Base-by-base conservation (phyloP, 2,888 invertebrate genomes). In the Amitus sp. region DNA sequence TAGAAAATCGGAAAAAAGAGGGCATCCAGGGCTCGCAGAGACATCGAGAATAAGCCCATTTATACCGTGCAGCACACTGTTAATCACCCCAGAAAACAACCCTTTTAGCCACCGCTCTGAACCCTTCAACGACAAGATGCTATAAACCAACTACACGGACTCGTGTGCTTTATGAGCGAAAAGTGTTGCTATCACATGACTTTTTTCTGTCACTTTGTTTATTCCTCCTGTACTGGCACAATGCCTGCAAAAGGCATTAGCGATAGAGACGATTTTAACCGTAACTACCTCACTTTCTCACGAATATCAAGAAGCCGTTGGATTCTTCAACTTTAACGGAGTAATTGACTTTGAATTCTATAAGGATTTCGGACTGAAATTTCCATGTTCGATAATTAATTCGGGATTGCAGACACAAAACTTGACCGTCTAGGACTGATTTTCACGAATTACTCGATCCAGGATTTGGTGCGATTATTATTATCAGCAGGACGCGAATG, bases 51-150 rank as follows among this genome's bases (percentile, higher is more conserved):
- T 67, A 63, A 62, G 61, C 55, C 60, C 73, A 68, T 75, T 74
- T 73, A 72, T 71, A 72, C 72, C 72, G 70, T 68, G 70, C 69
- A 70, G 66, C 65, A 61, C 66, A 67, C 66, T 66, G 68, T 73
- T 76, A 76, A 77, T 77, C 76, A 75, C 73, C 71, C 57, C 66
- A 54, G 60, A 65, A 54, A 60, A 57, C 60, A 62, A 54, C 54
- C 55, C 50, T 39, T 60, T 54, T 51, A 57, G 33, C 50, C 30
- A 15, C 49, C 28, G 39, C 37, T 50, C 37, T 30, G 45, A 62
- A 56, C 62, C 55, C 53, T 59, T 62, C 56, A 23, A 19, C 54
- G n/a, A 46, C 40, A 40, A 39, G 27, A 55, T 43, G 53, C 59
- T 47, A 54, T 60, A 60, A 65, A 51, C 54, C 46, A 48, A 39